phyloP scores from a whole-genome alignment of 1,140 invertebrate species.

The Tetragonula clypearis region DNA sequence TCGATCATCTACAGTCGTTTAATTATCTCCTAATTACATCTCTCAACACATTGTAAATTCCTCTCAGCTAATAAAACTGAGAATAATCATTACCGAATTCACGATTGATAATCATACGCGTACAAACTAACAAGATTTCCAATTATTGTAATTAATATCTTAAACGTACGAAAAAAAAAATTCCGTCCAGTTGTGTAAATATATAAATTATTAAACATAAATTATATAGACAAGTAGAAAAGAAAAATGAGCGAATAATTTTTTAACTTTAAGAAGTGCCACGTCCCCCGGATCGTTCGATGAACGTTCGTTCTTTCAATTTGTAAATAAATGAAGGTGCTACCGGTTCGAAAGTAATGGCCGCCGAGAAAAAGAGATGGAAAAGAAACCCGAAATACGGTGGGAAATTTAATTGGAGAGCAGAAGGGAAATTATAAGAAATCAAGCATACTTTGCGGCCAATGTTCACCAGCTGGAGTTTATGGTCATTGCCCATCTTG shows the following conservation, averaged over 20 bases:
- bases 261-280: not conserved
- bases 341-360: not conserved
- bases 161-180: not conserved
- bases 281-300: not conserved
- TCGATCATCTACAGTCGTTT: no score
- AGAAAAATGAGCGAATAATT: not conserved
- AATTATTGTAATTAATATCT: no score
- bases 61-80: no score
- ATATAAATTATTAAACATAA: conserved; percentile 13
- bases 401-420: conserved; percentile 1
- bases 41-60: no score
- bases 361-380: not conserved
- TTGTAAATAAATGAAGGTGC: not conserved
- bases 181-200: conserved; percentile 28
- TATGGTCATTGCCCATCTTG: not conserved
- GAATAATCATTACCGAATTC: no score
- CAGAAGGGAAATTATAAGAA: not conserved
- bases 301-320: not conserved
- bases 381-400: not conserved
- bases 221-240: not conserved
- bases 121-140: no score
- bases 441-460: not conserved
- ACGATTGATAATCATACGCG: no score
- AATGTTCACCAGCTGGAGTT: not conserved
- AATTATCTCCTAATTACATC: no score